phyloP scores from a whole-genome alignment of 2,113 vertebrate species.

The Eptesicus fuscus region DNA sequence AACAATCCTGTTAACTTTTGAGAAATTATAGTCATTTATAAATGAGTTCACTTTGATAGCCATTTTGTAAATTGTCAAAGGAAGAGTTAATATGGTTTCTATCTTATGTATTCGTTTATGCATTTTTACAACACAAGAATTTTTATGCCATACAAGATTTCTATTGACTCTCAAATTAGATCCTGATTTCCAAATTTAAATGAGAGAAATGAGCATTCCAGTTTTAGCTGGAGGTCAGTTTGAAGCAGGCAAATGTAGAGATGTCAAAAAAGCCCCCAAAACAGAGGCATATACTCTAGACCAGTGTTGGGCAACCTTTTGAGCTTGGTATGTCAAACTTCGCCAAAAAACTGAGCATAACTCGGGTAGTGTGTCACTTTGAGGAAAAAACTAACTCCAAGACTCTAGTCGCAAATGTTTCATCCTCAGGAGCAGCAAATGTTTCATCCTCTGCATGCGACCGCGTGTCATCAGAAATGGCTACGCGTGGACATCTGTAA shows the following conservation, averaged over 20 bases:
- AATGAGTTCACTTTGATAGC: neutral
- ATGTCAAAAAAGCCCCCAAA: neutral
- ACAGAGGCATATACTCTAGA: neutral
- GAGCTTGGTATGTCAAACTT: too few relatives aligned
- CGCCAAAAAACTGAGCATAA: too few relatives aligned
- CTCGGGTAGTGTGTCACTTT: too few relatives aligned
- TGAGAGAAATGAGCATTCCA: neutral
- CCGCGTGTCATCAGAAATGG: too few relatives aligned
- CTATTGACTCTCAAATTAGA: neutral
- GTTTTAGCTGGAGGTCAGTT: neutral
- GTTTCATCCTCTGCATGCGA: too few relatives aligned
- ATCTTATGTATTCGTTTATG: neutral
- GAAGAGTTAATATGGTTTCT: neutral
- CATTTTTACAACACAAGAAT: neutral
- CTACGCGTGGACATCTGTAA: too few relatives aligned
- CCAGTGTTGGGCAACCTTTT: too few relatives aligned
- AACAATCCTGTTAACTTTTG: constrained; percentile 55
- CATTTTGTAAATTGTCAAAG: neutral
- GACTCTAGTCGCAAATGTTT: too few relatives aligned
- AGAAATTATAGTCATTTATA: constrained; percentile 42
- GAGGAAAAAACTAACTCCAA: too few relatives aligned
- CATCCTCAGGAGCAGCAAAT: too few relatives aligned
- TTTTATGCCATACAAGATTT: neutral
- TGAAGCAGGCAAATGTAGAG: neutral
- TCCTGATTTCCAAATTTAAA: neutral